These are phyloP conservation scores for Platynereis dumerilii DNA, from an alignment of 2,888 invertebrate species.

Conservation along the genomic window DNA sequence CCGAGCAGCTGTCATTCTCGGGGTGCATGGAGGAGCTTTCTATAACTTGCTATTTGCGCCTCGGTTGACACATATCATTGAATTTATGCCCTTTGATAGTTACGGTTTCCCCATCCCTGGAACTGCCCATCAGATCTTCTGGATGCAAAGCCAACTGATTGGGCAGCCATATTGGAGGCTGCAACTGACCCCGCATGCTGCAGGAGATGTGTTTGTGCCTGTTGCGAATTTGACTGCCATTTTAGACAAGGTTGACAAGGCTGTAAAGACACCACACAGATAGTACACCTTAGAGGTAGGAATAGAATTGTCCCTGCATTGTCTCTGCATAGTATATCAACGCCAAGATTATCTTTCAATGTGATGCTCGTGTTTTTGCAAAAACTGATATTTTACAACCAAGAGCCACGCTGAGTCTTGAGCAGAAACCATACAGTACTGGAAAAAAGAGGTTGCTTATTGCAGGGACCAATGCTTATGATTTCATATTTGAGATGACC, in stretches of 20 bases:
- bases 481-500: too few species aligned
- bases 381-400: too few species aligned
- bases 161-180: slow-evolving; percentile 19
- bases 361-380: too few species aligned
- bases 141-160: slow-evolving; percentile 15
- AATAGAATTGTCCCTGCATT: too few species aligned
- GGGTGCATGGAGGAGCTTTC: slow-evolving; percentile 31
- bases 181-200: neutral
- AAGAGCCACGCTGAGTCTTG: too few species aligned
- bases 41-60: slow-evolving; percentile 28
- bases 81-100: slow-evolving; percentile 20
- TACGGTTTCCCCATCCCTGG: slow-evolving; percentile 7
- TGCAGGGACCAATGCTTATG: too few species aligned
- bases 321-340: too few species aligned
- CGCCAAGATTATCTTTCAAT: too few species aligned
- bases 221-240: neutral
- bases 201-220: slow-evolving; percentile 13
- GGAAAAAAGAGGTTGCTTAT: too few species aligned
- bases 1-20: slow-evolving; percentile 23
- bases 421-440: too few species aligned
- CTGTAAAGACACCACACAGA: too few species aligned
- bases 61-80: slow-evolving; percentile 16
- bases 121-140: slow-evolving; percentile 16
- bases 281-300: too few species aligned
- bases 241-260: neutral